Evolutionary conservation across 2,888 invertebrate genomes (phyloP).

Genomic region (Pantelozetes paolii): DNA sequence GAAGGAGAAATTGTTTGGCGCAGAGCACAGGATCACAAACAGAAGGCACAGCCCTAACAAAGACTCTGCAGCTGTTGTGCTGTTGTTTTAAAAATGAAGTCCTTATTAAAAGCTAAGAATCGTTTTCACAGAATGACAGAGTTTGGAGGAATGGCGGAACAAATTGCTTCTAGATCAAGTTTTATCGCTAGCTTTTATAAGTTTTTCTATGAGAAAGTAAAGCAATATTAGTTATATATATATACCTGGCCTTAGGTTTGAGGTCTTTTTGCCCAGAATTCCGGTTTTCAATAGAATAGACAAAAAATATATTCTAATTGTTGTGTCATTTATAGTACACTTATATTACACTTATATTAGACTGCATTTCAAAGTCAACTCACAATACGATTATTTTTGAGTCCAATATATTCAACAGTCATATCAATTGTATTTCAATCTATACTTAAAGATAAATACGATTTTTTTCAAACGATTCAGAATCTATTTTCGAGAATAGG

Average conservation of each 20-base stretch:
- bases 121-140: constrained; percentile 30
- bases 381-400: constrained; percentile 8
- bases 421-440: constrained; percentile 10
- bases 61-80: constrained; percentile 6
- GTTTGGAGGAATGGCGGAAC: constrained; percentile 16
- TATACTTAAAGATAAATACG: not conserved
- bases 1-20: constrained; percentile 11
- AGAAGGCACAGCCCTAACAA: not conserved
- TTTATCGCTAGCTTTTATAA: constrained; percentile 24
- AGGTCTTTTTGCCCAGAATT: constrained; percentile 1
- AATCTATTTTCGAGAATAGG: not conserved
- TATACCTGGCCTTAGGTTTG: constrained; percentile 5
- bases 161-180: constrained; percentile 29
- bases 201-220: constrained; percentile 22
- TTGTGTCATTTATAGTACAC: constrained; percentile 4
- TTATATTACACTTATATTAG: not conserved
- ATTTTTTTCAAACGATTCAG: not conserved
- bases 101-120: constrained; percentile 28
- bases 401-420: not conserved
- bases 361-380: not conserved
- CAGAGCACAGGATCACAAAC: not conserved
- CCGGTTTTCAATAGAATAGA: constrained; percentile 22
- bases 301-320: not conserved
- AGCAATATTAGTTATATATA: constrained; percentile 15
- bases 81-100: constrained; percentile 32